phyloP scores from a whole-genome alignment of 2,113 vertebrate genomes.

The Tragulus kanchil region DNA sequence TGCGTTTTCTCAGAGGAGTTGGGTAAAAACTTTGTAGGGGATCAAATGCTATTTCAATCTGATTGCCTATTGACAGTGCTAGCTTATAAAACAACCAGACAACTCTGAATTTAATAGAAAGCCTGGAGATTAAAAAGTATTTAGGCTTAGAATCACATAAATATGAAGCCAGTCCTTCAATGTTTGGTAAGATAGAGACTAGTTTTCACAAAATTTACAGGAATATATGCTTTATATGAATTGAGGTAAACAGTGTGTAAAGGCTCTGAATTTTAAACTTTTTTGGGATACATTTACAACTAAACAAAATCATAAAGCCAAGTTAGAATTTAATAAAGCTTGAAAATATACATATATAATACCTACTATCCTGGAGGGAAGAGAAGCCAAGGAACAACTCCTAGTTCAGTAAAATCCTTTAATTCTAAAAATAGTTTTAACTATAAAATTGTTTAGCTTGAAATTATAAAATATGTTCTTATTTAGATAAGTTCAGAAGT shows the following conservation, averaged over 20 bases:
- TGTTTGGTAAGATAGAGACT: neutral
- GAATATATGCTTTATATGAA: neutral
- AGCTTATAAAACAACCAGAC: neutral
- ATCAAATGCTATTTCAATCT: neutral
- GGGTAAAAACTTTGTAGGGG: neutral
- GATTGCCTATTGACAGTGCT: neutral
- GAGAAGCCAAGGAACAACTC: neutral
- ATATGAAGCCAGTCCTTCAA: neutral
- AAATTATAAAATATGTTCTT: neutral
- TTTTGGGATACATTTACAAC: neutral
- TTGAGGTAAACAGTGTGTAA: neutral
- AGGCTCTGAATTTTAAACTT: neutral
- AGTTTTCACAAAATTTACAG: neutral
- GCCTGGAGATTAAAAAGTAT: neutral
- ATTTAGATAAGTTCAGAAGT: neutral
- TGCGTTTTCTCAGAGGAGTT: neutral
- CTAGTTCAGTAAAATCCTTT: neutral
- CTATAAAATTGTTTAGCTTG: neutral
- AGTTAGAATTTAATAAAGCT: slow-evolving; percentile 20
- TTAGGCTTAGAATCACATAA: neutral
- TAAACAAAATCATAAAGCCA: neutral
- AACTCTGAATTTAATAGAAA: neutral
- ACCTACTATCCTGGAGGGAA: neutral
- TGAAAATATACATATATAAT: neutral
- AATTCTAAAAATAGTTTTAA: neutral